Conservation (phyloP, 2,797 vertebrate genomes). For the Micromesistius poutassou region DNA sequence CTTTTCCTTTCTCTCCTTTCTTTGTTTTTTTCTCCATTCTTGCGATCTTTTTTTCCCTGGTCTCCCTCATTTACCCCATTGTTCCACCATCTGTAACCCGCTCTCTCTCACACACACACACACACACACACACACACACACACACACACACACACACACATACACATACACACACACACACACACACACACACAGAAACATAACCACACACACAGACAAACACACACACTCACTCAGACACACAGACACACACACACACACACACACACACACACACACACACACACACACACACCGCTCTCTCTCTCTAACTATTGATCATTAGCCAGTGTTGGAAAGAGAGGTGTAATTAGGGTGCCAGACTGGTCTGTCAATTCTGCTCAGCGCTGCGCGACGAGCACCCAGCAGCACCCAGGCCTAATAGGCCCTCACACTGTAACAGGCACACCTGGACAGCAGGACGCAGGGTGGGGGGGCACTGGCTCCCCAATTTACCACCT, state of each 20-base stretch:
- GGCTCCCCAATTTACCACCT: conserved; percentile 36
- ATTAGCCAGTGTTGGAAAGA: conserved; percentile 66
- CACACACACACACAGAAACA: neutral
- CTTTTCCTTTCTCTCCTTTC: neutral
- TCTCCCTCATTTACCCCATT: conserved; percentile 3
- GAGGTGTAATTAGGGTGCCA: conserved; percentile 71
- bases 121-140: neutral
- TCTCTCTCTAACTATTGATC: conserved; percentile 69
- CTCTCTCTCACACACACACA: neutral
- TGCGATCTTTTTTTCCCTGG: neutral
- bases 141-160: conserved; percentile 3
- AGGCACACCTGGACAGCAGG: conserved; percentile 70
- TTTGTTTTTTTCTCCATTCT: conserved; percentile 5
- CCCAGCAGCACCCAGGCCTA: conserved; percentile 65
- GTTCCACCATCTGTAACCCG: neutral
- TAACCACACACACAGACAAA: neutral
- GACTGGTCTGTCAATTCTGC: conserved; percentile 71
- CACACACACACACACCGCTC: conserved; percentile 9
- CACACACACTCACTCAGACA: neutral
- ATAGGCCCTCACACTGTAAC: conserved; percentile 74
- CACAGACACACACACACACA: neutral
- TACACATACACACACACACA: neutral
- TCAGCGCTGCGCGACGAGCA: conserved; percentile 63
- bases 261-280: neutral
- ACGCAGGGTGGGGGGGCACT: conserved; percentile 27